phyloP scores from a whole-genome alignment of 2,113 vertebrate genomes.

The Motacilla tschutschensis region DNA sequence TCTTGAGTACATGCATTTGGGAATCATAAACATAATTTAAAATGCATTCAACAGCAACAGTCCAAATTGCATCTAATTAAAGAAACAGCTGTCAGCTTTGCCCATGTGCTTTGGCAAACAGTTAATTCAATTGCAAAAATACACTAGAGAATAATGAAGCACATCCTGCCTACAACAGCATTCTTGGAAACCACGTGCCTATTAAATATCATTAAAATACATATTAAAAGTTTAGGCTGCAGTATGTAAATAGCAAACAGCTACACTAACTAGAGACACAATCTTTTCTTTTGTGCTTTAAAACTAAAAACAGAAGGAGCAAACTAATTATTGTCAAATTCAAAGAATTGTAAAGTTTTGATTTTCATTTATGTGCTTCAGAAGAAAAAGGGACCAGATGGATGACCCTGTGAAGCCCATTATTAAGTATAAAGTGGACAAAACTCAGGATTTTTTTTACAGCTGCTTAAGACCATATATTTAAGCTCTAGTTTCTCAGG shows the following conservation, averaged over 20 bases:
- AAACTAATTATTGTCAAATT: constrained; percentile 43
- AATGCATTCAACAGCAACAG: constrained; percentile 61
- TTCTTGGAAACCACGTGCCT: constrained; percentile 24
- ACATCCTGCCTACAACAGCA: not conserved
- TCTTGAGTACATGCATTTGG: constrained; percentile 53
- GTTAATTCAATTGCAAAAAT: constrained; percentile 56
- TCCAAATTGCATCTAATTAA: constrained; percentile 43
- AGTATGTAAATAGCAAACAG: constrained; percentile 48
- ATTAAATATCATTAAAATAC: constrained; percentile 34
- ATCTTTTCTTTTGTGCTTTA: not conserved
- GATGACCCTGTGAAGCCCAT: not conserved
- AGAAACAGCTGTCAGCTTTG: constrained; percentile 53
- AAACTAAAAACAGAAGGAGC: not conserved
- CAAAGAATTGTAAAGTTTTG: constrained; percentile 38
- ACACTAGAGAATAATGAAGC: constrained; percentile 42
- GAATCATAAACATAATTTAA: constrained; percentile 66
- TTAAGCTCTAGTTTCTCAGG: not conserved
- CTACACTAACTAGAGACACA: not conserved
- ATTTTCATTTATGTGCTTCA: constrained; percentile 23
- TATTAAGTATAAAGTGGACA: constrained; percentile 5
- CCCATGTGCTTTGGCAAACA: constrained; percentile 43
- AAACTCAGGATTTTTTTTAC: not conserved
- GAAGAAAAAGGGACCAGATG: constrained; percentile 10
- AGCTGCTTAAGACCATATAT: not conserved
- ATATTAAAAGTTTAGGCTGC: constrained; percentile 55